Conservation (phyloP, 2,888 invertebrate species). For the Siphlonurus alternatus region DNA sequence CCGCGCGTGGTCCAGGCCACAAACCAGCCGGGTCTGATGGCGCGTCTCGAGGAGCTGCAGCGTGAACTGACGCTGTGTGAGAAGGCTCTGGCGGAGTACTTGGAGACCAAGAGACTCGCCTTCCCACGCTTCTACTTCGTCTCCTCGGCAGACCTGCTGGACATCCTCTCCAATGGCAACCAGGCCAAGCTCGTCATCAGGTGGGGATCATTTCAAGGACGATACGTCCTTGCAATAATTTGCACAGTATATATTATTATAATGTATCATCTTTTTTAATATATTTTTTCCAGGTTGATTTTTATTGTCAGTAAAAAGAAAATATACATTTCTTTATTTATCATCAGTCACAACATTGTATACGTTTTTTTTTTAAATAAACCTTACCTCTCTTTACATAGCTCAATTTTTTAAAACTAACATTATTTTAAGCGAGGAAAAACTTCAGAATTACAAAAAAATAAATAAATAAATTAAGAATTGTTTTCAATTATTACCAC, state of each 20-base stretch:
- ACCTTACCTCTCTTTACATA: no score
- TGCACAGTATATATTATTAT: not conserved
- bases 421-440: no score
- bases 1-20: conserved; percentile 85
- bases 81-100: conserved; percentile 89
- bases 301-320: not conserved
- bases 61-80: conserved; percentile 79
- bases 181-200: conserved; percentile 67
- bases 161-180: conserved; percentile 90
- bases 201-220: conserved; percentile 17
- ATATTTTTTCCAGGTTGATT: not conserved
- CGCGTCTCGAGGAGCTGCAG: conserved; percentile 65
- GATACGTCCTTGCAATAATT: not conserved
- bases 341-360: not conserved
- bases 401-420: no score
- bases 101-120: conserved; percentile 89
- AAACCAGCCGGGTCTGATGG: conserved; percentile 65
- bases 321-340: not conserved
- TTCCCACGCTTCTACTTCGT: conserved; percentile 94
- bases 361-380: not conserved
- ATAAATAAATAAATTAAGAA: no score
- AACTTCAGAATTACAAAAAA: no score
- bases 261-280: conserved; percentile 1
- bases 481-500: no score
- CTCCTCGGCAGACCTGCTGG: conserved; percentile 85